phyloP scores from a whole-genome alignment of 2,113 vertebrate genomes.

The Crotalus tigris region DNA sequence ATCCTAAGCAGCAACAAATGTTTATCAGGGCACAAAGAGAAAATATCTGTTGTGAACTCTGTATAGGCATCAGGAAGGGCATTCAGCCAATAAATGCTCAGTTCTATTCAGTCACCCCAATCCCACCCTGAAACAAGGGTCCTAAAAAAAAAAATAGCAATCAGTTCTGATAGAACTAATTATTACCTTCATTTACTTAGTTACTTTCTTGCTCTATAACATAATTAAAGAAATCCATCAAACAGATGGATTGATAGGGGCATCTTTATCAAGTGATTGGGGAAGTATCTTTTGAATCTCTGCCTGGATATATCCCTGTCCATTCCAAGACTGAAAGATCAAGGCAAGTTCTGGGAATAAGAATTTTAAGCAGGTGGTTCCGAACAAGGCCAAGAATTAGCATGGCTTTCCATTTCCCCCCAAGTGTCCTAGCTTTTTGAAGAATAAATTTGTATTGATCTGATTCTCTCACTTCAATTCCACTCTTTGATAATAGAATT shows the following conservation, averaged over 20 bases:
- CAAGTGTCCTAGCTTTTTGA: not conserved
- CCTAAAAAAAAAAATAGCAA: not conserved
- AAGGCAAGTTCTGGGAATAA: not conserved
- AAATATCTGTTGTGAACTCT: too few relatives aligned
- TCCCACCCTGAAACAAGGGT: too few relatives aligned
- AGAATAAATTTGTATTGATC: not conserved
- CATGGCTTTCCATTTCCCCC: not conserved
- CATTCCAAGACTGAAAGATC: not conserved
- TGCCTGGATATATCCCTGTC: not conserved
- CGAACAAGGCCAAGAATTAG: not conserved
- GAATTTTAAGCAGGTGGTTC: not conserved
- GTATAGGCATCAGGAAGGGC: too few relatives aligned
- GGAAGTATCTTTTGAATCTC: not conserved
- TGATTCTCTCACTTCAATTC: not conserved
- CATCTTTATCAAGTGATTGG: not conserved
- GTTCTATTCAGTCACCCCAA: too few relatives aligned
- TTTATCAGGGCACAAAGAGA: too few relatives aligned
- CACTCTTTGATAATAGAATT: not conserved
- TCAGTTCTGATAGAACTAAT: not conserved
- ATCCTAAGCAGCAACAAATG: too few relatives aligned
- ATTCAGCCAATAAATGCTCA: too few relatives aligned
- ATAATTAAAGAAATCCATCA: not conserved
- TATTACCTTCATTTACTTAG: not conserved
- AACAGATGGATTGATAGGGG: not conserved
- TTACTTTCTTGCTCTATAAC: not conserved